Evolutionary conservation across 2,888 invertebrate species (phyloP).

Genomic region (Mimumesa dahlbomi): DNA sequence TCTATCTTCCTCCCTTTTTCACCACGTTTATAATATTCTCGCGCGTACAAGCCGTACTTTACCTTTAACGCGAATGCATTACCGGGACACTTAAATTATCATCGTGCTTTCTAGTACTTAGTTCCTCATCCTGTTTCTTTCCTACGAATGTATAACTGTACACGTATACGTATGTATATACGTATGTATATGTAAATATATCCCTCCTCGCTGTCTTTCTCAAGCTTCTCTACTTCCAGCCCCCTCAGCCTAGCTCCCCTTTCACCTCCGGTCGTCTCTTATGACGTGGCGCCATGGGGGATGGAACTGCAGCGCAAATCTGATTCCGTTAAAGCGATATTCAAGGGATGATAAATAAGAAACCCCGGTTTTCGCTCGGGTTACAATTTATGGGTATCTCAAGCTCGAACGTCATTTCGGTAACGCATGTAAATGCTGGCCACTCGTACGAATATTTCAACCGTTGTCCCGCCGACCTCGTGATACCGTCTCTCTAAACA

Average conservation of each 20-base stretch:
- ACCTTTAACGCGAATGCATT: slow-evolving; percentile 58
- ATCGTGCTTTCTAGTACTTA: slow-evolving; percentile 35
- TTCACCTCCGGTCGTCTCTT: slow-evolving; percentile 12
- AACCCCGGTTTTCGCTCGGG: slow-evolving; percentile 2
- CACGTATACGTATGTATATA: background rate
- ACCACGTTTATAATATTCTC: slow-evolving; percentile 28
- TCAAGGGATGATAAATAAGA: slow-evolving; percentile 29
- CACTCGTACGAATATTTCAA: slow-evolving; percentile 11
- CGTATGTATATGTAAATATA: too few relatives aligned
- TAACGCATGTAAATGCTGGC: background rate
- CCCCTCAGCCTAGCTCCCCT: slow-evolving; percentile 4
- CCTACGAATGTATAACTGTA: slow-evolving; percentile 1
- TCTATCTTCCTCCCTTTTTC: slow-evolving; percentile 2
- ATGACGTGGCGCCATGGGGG: slow-evolving; percentile 16
- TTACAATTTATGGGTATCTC: slow-evolving; percentile 29
- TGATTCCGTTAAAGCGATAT: slow-evolving; percentile 39
- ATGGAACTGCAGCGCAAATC: slow-evolving; percentile 41
- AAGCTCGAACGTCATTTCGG: slow-evolving; percentile 26
- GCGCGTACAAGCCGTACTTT: slow-evolving; percentile 9
- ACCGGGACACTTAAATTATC: slow-evolving; percentile 63
- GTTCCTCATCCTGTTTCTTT: slow-evolving; percentile 28
- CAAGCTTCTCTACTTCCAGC: slow-evolving; percentile 16
- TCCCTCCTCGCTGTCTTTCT: slow-evolving; percentile 9
- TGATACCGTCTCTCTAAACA: slow-evolving; percentile 40
- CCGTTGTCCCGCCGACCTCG: background rate